Evolutionary conservation across 1,140 invertebrate genomes (phyloP).

Genomic region (Euura saliciscinereae): DNA sequence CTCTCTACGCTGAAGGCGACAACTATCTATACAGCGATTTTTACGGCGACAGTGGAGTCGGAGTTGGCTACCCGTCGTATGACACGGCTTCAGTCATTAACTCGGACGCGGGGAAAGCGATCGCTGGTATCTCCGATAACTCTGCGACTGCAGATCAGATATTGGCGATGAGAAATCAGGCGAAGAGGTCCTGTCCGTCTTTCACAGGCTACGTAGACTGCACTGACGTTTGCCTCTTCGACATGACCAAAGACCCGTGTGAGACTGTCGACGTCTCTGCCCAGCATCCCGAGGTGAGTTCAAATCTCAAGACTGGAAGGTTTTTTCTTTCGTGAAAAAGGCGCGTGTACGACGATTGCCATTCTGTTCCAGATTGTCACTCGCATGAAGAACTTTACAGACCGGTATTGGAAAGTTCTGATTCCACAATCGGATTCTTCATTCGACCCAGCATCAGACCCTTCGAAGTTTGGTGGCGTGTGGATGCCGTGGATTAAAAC

Average conservation of each 20-base stretch:
- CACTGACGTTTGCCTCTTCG: slow-evolving; percentile 14
- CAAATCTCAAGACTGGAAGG: not conserved
- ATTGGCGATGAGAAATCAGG: not conserved
- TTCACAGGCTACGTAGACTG: not conserved
- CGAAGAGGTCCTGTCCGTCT: not conserved
- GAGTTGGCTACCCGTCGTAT: slow-evolving; percentile 38
- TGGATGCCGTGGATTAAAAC: too few species aligned
- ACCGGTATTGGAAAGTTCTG: slow-evolving; percentile 25
- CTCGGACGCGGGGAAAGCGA: slow-evolving; percentile 36
- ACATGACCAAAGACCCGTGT: slow-evolving; percentile 18
- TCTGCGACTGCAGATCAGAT: not conserved
- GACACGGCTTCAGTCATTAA: slow-evolving; percentile 27
- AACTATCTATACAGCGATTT: slow-evolving; percentile 28
- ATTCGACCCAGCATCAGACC: slow-evolving; percentile 39
- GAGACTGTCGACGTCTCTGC: slow-evolving; percentile 13
- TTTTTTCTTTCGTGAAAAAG: not conserved
- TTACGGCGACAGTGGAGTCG: slow-evolving; percentile 34
- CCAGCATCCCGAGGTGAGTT: slow-evolving; percentile 7
- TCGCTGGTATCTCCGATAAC: slow-evolving; percentile 16
- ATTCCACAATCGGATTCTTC: slow-evolving; percentile 35
- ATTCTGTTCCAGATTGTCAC: slow-evolving; percentile 19
- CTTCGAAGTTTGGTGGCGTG: slow-evolving; percentile 32
- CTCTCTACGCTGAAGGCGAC: too few species aligned
- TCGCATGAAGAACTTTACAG: slow-evolving; percentile 26
- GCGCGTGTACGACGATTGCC: not conserved